phyloP scores from a whole-genome alignment of 2,797 vertebrate species.

The Corythornis leucogaster region DNA sequence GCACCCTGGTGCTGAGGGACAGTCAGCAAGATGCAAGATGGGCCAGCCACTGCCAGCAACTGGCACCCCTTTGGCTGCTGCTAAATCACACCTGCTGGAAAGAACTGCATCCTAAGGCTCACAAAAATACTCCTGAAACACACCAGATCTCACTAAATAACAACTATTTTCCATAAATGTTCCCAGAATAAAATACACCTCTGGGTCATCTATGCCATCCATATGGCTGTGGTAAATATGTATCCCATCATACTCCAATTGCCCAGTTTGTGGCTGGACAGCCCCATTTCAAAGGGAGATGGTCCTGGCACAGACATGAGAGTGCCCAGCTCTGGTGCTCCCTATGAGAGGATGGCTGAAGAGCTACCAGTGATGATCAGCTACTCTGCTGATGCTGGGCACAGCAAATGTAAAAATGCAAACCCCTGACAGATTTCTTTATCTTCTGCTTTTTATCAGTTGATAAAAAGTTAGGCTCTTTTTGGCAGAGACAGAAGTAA shows the following conservation, averaged over 20 bases:
- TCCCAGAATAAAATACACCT: conserved; percentile 6
- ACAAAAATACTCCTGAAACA: conserved; percentile 39
- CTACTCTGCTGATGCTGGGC: neutral
- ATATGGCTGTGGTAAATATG: neutral
- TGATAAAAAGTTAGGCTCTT: neutral
- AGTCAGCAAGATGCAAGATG: neutral
- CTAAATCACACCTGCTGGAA: neutral
- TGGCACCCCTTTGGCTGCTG: neutral
- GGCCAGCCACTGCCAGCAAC: rapidly evolving
- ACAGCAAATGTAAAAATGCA: neutral
- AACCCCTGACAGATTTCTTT: conserved; percentile 15
- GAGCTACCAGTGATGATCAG: neutral
- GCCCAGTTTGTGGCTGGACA: neutral
- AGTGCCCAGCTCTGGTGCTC: neutral
- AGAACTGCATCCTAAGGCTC: conserved; percentile 4
- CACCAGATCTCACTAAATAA: neutral
- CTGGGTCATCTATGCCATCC: neutral
- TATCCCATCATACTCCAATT: neutral
- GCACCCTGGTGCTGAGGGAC: neutral
- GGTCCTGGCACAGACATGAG: rapidly evolving
- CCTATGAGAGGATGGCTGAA: neutral
- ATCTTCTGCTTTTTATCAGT: conserved; percentile 47
- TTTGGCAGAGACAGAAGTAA: neutral
- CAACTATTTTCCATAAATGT: neutral
- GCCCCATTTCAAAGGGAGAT: neutral